Conservation (phyloP, 2,888 invertebrate genomes). For the Zonitis immaculata region DNA sequence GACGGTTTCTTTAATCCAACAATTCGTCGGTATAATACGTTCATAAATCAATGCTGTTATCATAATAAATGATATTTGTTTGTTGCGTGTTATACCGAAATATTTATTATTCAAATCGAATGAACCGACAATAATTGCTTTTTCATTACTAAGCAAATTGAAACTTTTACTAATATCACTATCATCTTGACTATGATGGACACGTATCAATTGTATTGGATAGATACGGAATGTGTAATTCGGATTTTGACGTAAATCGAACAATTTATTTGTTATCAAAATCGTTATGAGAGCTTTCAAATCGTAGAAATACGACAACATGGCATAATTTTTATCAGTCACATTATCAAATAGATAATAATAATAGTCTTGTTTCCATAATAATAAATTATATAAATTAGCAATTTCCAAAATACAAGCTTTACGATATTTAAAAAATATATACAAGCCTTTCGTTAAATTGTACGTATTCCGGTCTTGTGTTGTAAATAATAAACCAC, state of each 20-base stretch:
- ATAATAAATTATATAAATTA: conserved; percentile 47
- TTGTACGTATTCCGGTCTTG: conserved; percentile 37
- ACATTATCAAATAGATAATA: conserved; percentile 54
- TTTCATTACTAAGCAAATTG: no score
- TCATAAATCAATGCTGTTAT: conserved; percentile 59
- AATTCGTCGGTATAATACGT: conserved; percentile 59
- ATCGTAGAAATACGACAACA: conserved; percentile 56
- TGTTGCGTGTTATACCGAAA: conserved; percentile 56
- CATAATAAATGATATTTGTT: conserved; percentile 58
- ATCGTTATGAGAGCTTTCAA: conserved; percentile 52
- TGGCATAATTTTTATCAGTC: conserved; percentile 50
- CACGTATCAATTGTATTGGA: no score
- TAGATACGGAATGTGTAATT: no score
- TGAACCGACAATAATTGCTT: conserved; percentile 56
- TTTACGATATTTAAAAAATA: conserved; percentile 54
- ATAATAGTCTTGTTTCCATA: conserved; percentile 57
- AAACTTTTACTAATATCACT: no score
- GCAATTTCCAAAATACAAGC: conserved; percentile 51
- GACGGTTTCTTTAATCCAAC: conserved; percentile 56
- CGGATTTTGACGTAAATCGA: no score
- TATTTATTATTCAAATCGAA: conserved; percentile 57
- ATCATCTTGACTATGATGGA: no score
- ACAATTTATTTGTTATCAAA: conserved; percentile 49
- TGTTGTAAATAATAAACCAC: conserved; percentile 43
- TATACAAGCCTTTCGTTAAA: conserved; percentile 53